Evolutionary conservation across 2,888 invertebrate genomes (phyloP), one percentile per base, ranked within the genome.

Genomic region (Parascotia fuliginaria): DNA sequence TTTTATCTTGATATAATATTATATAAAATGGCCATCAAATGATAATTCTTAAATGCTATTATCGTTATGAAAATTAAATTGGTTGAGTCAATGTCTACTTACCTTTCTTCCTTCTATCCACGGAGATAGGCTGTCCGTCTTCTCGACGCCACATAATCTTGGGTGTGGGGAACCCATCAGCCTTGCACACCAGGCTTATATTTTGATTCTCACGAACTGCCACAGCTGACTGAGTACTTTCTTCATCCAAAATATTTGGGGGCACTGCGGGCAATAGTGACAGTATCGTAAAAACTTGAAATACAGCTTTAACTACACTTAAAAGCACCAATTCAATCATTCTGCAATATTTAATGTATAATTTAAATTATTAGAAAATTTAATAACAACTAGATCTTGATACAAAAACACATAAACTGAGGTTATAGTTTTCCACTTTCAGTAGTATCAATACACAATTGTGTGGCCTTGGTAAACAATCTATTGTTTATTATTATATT

Each of bases 141-240:
- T 98, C 98, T 42, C 98, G 93, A 59, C 97, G 94, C 98, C 98
- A 99, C 93, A 96, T 97, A 71, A 98, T 96, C 87, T 96, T 96
- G 9, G 98, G 98, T 15, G 95, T 93, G 0, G 98, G 98, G 80
- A 97, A 97, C 34, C 98, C 98, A 73, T 97, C 96, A 13, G 97
- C 97, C 77, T 96, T 96, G 87, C 98, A 98, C 46, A 96, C 95
- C 77, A 98, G 93, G 60, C 97, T 97, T 67, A 98, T 97, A 84
- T 98, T 98, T 87, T 97, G 97, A 87, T 98, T 97, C 92, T 98
- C 98, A 14, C 97, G 93, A 31, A 98, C 97, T 1, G 97, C 97
- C 64, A 98, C 97, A 42, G 97, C 97, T 44, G 98, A 98, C 79
- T 97, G 96, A 38, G 97, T 97, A 83, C 97, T 98, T 68, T 96